phyloP scores from a whole-genome alignment of 2,888 invertebrate species.

The Macrophya alboannulata region DNA sequence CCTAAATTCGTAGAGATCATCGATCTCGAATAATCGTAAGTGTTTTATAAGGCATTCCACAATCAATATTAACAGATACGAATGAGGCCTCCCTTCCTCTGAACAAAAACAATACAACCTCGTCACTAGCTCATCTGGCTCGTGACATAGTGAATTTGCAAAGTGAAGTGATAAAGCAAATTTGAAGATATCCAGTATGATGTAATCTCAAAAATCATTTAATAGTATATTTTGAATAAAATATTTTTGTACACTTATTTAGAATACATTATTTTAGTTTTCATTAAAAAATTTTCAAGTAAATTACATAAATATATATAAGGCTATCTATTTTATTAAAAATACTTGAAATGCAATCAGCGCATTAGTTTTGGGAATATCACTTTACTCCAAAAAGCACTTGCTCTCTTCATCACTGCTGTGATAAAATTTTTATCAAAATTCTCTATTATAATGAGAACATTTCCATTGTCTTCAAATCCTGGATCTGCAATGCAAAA shows the following conservation, averaged over 20 bases:
- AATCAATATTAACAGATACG: no score
- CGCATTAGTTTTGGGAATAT: slow-evolving; percentile 60
- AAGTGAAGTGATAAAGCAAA: slow-evolving; percentile 44
- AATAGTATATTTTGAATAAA: slow-evolving; percentile 9
- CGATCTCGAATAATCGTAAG: no score
- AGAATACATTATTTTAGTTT: background rate
- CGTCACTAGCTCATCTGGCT: no score
- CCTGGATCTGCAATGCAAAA: slow-evolving; percentile 67
- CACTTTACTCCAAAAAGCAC: slow-evolving; percentile 62
- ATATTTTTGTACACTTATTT: background rate
- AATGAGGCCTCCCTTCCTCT: no score
- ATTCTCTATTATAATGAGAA: slow-evolving; percentile 60
- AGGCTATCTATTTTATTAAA: slow-evolving; percentile 9
- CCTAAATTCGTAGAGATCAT: no score
- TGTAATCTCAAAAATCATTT: background rate
- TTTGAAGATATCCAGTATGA: slow-evolving; percentile 25
- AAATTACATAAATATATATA: background rate
- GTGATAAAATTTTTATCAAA: slow-evolving; percentile 58
- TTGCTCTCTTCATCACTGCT: slow-evolving; percentile 60
- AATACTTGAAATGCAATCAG: slow-evolving; percentile 15
- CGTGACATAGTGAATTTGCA: slow-evolving; percentile 58
- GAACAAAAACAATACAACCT: no score
- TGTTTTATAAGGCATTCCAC: no score
- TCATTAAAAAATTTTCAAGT: background rate
- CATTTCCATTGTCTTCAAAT: slow-evolving; percentile 63